A percentile compares a stretch with the other conserved stretches of the same genome.
Conservation (phyloP, 2,113 vertebrate species). For the human region DNA sequence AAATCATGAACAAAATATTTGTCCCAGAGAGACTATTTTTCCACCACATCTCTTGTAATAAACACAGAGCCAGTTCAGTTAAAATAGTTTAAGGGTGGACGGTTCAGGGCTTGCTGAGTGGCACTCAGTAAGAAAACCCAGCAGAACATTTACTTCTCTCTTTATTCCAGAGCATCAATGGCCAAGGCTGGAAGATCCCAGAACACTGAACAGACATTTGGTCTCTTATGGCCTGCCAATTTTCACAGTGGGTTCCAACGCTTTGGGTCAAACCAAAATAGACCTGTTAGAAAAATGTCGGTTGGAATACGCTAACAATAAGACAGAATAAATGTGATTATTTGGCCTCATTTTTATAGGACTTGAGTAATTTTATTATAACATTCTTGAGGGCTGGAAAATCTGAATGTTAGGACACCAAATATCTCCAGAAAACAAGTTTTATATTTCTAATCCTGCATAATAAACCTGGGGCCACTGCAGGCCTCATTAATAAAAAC, state of each 20-base stretch:
- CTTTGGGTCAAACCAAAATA: not conserved
- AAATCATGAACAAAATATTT: not conserved
- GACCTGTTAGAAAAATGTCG: not conserved
- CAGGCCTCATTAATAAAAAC: conserved; percentile 43
- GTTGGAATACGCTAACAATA: not conserved
- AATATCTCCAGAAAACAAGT: not conserved
- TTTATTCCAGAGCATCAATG: not conserved
- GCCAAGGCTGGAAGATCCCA: no score
- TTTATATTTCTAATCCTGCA: not conserved
- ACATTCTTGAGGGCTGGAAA: not conserved
- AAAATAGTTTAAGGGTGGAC: not conserved
- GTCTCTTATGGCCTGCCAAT: not conserved
- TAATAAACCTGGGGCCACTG: not conserved
- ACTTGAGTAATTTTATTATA: not conserved
- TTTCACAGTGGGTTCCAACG: not conserved
- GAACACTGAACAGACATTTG: not conserved
- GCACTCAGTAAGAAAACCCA: not conserved
- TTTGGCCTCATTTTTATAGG: conserved; percentile 2
- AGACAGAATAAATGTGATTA: not conserved
- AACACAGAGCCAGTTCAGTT: not conserved
- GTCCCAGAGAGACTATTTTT: not conserved
- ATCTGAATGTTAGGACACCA: not conserved
- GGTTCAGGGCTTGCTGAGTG: not conserved
- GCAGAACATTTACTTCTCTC: not conserved
- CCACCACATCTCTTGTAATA: not conserved